Evolutionary conservation across 2,888 invertebrate genomes (phyloP), one percentile per base, ranked within the genome.

Genomic region (Catocala fraxini): DNA sequence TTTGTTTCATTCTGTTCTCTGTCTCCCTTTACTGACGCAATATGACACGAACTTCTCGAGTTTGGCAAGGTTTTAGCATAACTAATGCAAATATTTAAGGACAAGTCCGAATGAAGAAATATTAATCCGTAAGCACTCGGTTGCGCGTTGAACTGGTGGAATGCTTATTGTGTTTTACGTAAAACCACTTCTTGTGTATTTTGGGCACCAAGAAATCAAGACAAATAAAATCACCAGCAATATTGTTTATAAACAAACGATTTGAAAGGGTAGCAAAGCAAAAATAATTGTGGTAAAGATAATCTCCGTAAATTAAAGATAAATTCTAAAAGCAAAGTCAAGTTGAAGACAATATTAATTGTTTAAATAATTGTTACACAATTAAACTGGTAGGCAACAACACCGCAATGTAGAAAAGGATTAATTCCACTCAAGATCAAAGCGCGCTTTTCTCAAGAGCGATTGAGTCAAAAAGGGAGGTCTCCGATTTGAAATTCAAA

Each of bases 401-500:
- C 3, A 48, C 61, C 48, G 46, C 47, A 67, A 56, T 41, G 35
- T 39, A 47, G 33, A 34, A 52, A 51, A 73, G 46, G 52, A 60
- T 67, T 60, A 53, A 73, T 62, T 63, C 46, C 41, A 55, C 54
- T 58, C 25, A n/a, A 55, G 51, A 63, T 67, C 67, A 67, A 63
- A 64, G 57, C 39, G 48, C 34, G n/a, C n/a, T 48, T 51, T 9
- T 25, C 55, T 43, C n/a, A 65, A 61, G 35, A 43, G 51, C 48
- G 60, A 60, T 65, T 63, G 59, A 70, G 48, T 48, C 54, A 34
- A 64, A 56, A 57, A 53, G 59, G 57, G 42, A 56, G 46, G 25
- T 15, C 5, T 39, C 35, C 10, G 51, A 75, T 71, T 77, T 73
- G 73, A 73, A 71, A 68, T 77, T 68, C 65, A 68, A 71, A 77